phyloP scores from a whole-genome alignment of 2,888 invertebrate species.

The Ceramica pisi region DNA sequence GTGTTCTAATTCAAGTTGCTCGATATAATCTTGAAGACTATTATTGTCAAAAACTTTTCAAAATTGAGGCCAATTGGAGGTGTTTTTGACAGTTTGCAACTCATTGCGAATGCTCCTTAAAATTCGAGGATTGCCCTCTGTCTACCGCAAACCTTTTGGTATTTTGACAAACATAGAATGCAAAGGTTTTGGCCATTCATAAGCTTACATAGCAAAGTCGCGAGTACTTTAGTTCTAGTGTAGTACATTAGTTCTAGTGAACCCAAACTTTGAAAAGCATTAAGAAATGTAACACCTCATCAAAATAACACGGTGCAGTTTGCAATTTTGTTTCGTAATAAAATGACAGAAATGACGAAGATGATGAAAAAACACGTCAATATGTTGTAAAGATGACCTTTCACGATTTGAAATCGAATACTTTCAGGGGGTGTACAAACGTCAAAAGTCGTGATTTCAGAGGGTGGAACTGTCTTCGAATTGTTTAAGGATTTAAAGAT shows the following conservation, averaged over 20 bases:
- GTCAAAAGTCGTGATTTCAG: constrained; percentile 7
- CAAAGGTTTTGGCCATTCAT: not conserved
- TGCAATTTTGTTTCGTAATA: constrained; percentile 7
- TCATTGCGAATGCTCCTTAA: no score
- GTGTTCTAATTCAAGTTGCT: no score
- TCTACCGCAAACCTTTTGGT: not conserved
- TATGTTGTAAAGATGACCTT: constrained; percentile 27
- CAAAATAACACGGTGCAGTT: not conserved
- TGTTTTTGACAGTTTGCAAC: no score
- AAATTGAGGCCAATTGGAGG: no score
- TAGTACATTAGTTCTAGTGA: no score
- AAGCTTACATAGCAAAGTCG: not conserved
- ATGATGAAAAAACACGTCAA: constrained; percentile 21
- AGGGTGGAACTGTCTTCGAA: constrained; percentile 8
- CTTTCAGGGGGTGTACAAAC: constrained; percentile 17
- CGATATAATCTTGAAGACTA: no score
- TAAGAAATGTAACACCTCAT: not conserved
- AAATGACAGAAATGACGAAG: not conserved
- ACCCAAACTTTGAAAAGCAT: no score
- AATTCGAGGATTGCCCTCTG: no score
- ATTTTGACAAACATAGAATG: not conserved
- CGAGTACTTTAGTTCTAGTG: no score
- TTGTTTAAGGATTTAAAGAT: not conserved
- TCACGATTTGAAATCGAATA: constrained; percentile 38
- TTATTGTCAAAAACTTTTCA: no score